Evolutionary conservation across 1,140 invertebrate genomes (phyloP).

Genomic region (Octopus bimaculoides): DNA sequence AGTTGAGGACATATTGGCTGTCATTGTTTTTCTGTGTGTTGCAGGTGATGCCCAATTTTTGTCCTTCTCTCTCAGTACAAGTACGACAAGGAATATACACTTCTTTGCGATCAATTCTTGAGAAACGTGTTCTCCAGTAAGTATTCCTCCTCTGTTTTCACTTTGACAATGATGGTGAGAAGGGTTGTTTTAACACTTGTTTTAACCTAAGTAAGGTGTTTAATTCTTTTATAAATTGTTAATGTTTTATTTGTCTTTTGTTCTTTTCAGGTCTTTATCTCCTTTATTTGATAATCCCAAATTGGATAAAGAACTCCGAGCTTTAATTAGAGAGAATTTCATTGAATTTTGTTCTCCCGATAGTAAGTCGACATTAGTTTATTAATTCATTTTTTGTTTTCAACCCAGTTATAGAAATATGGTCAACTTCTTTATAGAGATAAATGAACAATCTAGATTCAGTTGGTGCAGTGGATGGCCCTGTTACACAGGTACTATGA

Average conservation of each 20-base stretch:
- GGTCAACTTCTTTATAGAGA: neutral
- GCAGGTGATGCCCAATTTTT: slow-evolving; percentile 91
- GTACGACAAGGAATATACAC: slow-evolving; percentile 87
- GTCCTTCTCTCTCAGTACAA: slow-evolving; percentile 77
- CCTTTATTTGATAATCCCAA: slow-evolving; percentile 92
- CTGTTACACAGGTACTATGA: too few species aligned
- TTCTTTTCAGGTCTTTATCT: slow-evolving; percentile 67
- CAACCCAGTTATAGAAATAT: too few species aligned
- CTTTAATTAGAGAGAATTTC: slow-evolving; percentile 84
- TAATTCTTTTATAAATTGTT: neutral
- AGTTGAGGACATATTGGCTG: too few species aligned
- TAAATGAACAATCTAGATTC: slow-evolving; percentile 2
- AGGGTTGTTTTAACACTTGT: neutral
- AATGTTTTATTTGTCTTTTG: slow-evolving; percentile 8
- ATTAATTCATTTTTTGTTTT: neutral
- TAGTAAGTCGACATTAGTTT: slow-evolving; percentile 28
- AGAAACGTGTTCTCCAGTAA: slow-evolving; percentile 70
- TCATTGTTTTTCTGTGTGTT: slow-evolving; percentile 44
- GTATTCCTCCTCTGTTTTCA: slow-evolving; percentile 17
- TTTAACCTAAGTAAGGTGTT: neutral
- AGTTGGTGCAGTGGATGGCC: too few species aligned
- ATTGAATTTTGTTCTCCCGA: slow-evolving; percentile 78
- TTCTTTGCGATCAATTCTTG: slow-evolving; percentile 88
- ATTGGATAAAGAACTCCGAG: slow-evolving; percentile 82
- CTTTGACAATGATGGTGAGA: neutral